Evolutionary conservation across 2,888 invertebrate species (phyloP), one percentile per base, ranked within the genome.

Genomic region (Drosophila neutralis): DNA sequence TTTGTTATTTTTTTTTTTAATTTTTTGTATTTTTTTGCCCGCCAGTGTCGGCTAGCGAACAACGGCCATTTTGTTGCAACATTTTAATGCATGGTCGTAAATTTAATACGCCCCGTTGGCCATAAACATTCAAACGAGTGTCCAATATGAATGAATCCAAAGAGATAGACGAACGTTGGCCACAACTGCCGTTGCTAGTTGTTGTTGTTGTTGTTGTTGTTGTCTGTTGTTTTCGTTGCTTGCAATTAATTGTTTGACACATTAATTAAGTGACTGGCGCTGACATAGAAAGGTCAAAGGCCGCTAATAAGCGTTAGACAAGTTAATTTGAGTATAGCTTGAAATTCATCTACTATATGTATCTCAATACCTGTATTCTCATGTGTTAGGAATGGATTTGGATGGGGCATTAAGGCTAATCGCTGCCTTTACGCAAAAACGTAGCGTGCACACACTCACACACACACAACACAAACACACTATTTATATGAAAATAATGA

Each of bases 41-140:
- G 64, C 66, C 66, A 63, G 53, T 76, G 70, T 69, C 59, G 52
- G 51, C 52, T 49, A 40, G 58, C 52, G 65, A 38, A 62, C 52
- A 48, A 63, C 85, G 76, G 85, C 85, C 85, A 86, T 86, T 88
- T 88, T 89, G 79, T 82, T 88, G 89, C 89, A 89, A 89, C 89
- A 84, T 89, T 89, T 87, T 87, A 89, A 89, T 89, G 83, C 78
- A 82, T 79, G 87, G 85, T 76, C 87, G 85, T 86, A 86, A 86
- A 86, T 83, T 85, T 87, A 86, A 86, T 86, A 86, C 85, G 85
- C 87, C 87, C 82, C 72, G 85, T 87, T 87, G 85, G 80, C 85
- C 85, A 87, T 87, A 86, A 87, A 85, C 87, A 85, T 72, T 49
- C 78, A 54, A 63, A 57, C 78, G 68, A 78, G 66, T 78, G 78